Conservation (phyloP, 1,140 invertebrate genomes). For the Aphelenchoides besseyi region DNA sequence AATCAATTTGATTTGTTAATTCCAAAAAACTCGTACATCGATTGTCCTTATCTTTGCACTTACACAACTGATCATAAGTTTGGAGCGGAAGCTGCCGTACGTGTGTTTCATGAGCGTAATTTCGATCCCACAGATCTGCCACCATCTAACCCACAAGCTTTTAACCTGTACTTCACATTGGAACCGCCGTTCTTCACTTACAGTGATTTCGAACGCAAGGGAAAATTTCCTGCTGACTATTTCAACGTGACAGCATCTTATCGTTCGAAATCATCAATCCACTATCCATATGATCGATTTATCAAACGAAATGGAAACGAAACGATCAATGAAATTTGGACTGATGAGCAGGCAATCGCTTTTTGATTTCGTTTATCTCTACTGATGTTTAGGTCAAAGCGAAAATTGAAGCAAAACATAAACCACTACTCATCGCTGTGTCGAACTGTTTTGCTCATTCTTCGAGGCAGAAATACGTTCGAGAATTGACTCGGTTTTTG, state of each 20-base stretch:
- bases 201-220: not conserved
- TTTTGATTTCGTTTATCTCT: not conserved
- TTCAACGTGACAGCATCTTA: not conserved
- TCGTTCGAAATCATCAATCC: not conserved
- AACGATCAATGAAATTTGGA: not conserved
- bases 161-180: not conserved
- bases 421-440: not conserved
- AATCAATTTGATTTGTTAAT: not conserved
- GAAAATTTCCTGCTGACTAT: not conserved
- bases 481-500: not conserved
- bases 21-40: not conserved
- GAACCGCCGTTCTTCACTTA: conserved; percentile 8
- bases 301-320: not conserved
- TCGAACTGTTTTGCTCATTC: not conserved
- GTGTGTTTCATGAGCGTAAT: not conserved
- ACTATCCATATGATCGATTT: conserved; percentile 6
- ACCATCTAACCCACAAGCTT: not conserved
- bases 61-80: not conserved
- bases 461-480: not conserved
- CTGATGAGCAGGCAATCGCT: not conserved
- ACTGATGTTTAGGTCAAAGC: not conserved
- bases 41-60: not conserved
- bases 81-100: not conserved
- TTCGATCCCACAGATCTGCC: not conserved
- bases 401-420: not conserved